Evolutionary conservation across 2,888 invertebrate genomes (phyloP), one percentile per base, ranked within the genome.

Genomic region (Eueremaeus valkanovi): DNA sequence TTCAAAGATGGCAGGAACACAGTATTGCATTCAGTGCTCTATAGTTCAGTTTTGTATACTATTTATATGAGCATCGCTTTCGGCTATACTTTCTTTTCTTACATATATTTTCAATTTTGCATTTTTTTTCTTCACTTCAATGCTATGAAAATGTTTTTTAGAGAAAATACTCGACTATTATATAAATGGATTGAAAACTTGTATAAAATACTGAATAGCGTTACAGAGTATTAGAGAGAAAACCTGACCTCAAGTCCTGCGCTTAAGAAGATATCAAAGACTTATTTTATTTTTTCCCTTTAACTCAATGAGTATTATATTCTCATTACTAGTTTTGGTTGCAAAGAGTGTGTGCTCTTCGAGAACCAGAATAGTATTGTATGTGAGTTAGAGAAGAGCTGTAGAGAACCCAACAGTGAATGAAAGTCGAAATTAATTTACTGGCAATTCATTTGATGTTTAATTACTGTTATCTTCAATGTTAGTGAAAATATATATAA

Each of bases 221-320:
- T 9, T 49, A 49, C 49, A 21, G 21, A 49, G 49, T 49, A n/a
- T 21, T 18, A 49, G 49, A 49, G 49, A 29, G 13, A 58, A 58
- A 31, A 58, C 58, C 58, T 58, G 58, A 58, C 29, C 58, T 58
- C 58, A 58, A 58, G 58, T 58, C 58, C 58, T 58, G 58, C 58
- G 58, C 58, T 29, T 27, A 58, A 29, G 27, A 55, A 24, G 55
- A 55, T 58, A 58, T 58, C 58, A 27, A 29, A 58, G n/a, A 55
- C 16, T 13, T 31, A 31, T 58, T 58, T 58, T 58, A 11, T 11
- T 58, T 58, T 29, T 13, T 13, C 29, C 18, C 18, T 58, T 58
- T 18, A 29, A 27, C 13, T 31, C 58, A 29, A 58, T 29, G 24
- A 29, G 29, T 58, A 58, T 58, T 58, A 58, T 58, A 58, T 58